Conservation (phyloP, 2,797 vertebrate genomes). For the Sebastes hubbsi region DNA sequence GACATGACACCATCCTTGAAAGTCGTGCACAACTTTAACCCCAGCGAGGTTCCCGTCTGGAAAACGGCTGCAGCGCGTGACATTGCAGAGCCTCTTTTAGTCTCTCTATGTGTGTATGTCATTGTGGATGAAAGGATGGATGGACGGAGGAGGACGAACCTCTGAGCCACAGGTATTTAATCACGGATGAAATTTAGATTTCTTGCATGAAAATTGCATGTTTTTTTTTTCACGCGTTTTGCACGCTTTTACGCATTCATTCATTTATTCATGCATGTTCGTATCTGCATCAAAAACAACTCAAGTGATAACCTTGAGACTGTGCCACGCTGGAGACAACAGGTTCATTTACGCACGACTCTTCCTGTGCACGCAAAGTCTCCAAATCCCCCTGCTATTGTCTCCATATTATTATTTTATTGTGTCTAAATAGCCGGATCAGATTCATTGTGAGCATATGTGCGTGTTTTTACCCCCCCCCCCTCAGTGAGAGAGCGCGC, state of each 20-base stretch:
- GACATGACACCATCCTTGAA: too few species aligned
- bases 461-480: conserved; percentile 40
- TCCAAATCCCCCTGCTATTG: background rate
- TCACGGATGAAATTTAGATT: background rate
- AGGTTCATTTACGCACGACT: conserved; percentile 67
- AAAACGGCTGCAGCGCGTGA: conserved; percentile 45
- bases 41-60: background rate
- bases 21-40: conserved; percentile 50
- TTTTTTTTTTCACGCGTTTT: background rate
- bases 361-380: background rate
- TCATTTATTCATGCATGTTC: background rate
- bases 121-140: background rate
- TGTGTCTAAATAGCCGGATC: conserved; percentile 11
- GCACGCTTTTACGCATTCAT: background rate
- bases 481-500: conserved; percentile 58
- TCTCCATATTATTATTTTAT: background rate
- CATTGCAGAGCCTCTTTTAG: conserved; percentile 21
- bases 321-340: conserved; percentile 43
- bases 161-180: conserved; percentile 49
- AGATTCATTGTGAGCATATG: conserved; percentile 29
- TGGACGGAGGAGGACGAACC: background rate
- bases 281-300: background rate
- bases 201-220: background rate
- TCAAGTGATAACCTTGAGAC: conserved; percentile 56
- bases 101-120: background rate